Evolutionary conservation across 2,888 invertebrate species (phyloP).

Genomic region (Amblyjoppa proteus): DNA sequence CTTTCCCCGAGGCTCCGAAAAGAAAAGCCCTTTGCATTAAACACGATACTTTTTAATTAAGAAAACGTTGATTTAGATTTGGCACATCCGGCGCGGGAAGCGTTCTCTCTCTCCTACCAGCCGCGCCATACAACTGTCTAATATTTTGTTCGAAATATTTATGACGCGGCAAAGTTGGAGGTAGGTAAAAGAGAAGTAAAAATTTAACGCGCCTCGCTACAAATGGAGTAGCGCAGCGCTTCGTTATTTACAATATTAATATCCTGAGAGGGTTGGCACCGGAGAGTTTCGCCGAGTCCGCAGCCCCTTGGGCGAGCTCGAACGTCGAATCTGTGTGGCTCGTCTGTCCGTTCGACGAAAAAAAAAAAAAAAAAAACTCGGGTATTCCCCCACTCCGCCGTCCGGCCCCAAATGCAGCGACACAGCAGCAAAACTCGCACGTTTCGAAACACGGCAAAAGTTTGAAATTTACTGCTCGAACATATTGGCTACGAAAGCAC

Average conservation of each 20-base stretch:
- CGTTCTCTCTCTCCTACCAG: neutral
- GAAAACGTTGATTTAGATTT: conserved; percentile 58
- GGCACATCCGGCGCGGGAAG: neutral
- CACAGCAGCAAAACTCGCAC: conserved; percentile 70
- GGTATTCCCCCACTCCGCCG: conserved; percentile 1
- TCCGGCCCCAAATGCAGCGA: conserved; percentile 12
- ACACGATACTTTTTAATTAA: conserved; percentile 48
- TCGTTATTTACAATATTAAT: conserved; percentile 80
- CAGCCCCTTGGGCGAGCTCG: conserved; percentile 41
- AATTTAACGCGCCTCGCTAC: conserved; percentile 53
- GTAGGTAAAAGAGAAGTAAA: conserved; percentile 29
- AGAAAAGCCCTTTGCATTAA: neutral
- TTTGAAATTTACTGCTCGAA: conserved; percentile 83
- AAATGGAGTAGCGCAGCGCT: conserved; percentile 60
- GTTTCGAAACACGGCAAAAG: conserved; percentile 76
- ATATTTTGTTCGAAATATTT: conserved; percentile 59
- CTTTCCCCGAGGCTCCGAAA: neutral
- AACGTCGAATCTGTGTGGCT: conserved; percentile 70
- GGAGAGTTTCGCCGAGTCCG: conserved; percentile 65
- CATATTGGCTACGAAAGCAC: conserved; percentile 83
- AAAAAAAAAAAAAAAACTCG: conserved; percentile 64
- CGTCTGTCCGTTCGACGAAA: conserved; percentile 74
- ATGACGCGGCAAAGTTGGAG: conserved; percentile 54
- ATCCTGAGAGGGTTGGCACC: conserved; percentile 73
- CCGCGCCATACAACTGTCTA: conserved; percentile 28